Conservation (phyloP, 2,888 invertebrate genomes). For the Tiphia femorata region DNA sequence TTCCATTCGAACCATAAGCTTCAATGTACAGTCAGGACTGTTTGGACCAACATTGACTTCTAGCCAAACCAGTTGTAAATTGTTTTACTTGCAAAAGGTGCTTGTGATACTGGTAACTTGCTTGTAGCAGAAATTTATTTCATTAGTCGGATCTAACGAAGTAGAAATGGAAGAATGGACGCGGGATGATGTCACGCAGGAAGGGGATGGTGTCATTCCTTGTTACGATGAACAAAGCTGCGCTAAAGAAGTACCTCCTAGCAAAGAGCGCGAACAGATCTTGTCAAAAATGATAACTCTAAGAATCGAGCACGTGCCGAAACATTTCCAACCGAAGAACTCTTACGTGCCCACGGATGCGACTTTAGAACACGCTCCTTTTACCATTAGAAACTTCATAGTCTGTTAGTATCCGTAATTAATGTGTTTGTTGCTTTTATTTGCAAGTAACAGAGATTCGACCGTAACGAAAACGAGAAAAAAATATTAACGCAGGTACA, state of each 20-base stretch:
- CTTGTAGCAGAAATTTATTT: too few relatives aligned
- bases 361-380: slow-evolving; percentile 69
- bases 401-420: slow-evolving; percentile 71
- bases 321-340: slow-evolving; percentile 12
- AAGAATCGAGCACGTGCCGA: slow-evolving; percentile 32
- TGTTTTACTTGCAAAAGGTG: too few relatives aligned
- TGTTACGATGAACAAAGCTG: too few relatives aligned
- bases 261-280: not conserved
- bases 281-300: slow-evolving; percentile 29
- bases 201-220: too few relatives aligned
- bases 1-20: slow-evolving; percentile 71
- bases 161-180: too few relatives aligned
- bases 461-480: too few relatives aligned
- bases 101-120: too few relatives aligned
- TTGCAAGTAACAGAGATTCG: too few relatives aligned
- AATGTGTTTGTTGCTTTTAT: too few relatives aligned
- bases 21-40: slow-evolving; percentile 63
- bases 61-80: slow-evolving; percentile 25
- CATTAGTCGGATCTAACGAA: too few relatives aligned
- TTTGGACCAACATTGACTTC: slow-evolving; percentile 9
- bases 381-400: slow-evolving; percentile 73
- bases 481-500: slow-evolving; percentile 48
- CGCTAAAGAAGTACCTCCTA: too few relatives aligned
- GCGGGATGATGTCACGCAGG: too few relatives aligned
- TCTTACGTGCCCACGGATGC: slow-evolving; percentile 70